phyloP scores from a whole-genome alignment of 2,113 vertebrate species.

The Rhea pennata region DNA sequence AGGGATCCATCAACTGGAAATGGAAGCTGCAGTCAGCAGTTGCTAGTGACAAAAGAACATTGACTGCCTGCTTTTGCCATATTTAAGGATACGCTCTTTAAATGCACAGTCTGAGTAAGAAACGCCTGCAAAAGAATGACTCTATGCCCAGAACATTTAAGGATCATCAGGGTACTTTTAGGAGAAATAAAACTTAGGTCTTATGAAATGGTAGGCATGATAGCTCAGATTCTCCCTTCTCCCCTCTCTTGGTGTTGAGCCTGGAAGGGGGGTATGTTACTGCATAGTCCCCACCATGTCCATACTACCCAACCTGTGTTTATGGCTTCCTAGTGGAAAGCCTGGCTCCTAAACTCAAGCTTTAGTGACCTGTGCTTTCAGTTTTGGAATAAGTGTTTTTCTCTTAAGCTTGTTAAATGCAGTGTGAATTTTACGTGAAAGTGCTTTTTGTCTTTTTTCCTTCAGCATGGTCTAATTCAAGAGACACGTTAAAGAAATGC shows the following conservation, averaged over 20 bases:
- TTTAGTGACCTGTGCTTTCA: not conserved
- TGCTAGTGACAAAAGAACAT: not conserved
- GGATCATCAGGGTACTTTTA: not conserved
- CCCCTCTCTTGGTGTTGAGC: not conserved
- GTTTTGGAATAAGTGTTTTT: slow-evolving; percentile 15
- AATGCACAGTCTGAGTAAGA: not conserved
- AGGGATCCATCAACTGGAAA: not conserved
- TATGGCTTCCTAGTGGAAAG: not conserved
- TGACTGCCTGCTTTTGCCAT: not conserved
- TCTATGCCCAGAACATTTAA: not conserved
- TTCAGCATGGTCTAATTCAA: not conserved
- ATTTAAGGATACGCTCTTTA: not conserved
- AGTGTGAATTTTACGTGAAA: slow-evolving; percentile 23
- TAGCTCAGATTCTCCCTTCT: not conserved
- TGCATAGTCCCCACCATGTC: not conserved
- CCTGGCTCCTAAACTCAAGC: not conserved
- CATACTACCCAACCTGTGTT: not conserved
- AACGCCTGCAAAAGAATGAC: not conserved
- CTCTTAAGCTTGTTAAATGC: slow-evolving; percentile 50
- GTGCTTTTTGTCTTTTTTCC: slow-evolving; percentile 5
- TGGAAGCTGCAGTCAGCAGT: not conserved
- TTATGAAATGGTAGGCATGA: not conserved
- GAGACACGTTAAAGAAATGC: slow-evolving; percentile 6
- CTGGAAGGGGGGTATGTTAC: not conserved
- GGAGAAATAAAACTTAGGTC: not conserved